A percentile compares a stretch with the other conserved stretches of the same genome.
Conservation (phyloP, 2,888 invertebrate genomes). For the Ormyrus thymus region DNA sequence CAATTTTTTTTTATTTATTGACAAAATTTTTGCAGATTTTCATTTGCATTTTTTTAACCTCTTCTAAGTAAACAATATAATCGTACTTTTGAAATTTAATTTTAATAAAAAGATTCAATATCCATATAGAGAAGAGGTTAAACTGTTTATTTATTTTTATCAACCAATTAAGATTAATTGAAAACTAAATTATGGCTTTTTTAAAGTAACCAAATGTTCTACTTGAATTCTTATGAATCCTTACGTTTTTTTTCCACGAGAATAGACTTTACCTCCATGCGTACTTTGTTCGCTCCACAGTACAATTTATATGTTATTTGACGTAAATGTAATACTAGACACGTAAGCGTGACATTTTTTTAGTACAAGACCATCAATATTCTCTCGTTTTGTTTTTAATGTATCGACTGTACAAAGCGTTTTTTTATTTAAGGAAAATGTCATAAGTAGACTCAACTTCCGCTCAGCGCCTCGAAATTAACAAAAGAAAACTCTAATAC, state of each 20-base stretch:
- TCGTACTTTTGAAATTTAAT: too few species aligned
- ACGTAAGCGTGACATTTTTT: slow-evolving; percentile 65
- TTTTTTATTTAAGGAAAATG: slow-evolving; percentile 45
- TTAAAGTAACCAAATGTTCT: slow-evolving; percentile 24
- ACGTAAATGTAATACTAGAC: slow-evolving; percentile 44
- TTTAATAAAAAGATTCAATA: too few species aligned
- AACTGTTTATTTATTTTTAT: too few species aligned
- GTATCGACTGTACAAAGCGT: slow-evolving; percentile 60
- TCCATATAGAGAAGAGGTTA: too few species aligned
- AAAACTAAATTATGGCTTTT: neutral
- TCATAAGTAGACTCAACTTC: slow-evolving; percentile 62
- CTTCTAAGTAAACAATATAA: too few species aligned
- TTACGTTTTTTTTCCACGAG: slow-evolving; percentile 13
- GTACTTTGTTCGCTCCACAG: slow-evolving; percentile 52
- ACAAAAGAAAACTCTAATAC: slow-evolving; percentile 60
- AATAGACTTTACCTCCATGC: slow-evolving; percentile 45
- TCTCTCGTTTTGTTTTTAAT: slow-evolving; percentile 26
- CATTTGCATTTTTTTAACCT: too few species aligned
- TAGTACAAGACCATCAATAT: slow-evolving; percentile 66
- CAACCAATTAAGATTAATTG: too few species aligned
- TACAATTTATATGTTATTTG: slow-evolving; percentile 48
- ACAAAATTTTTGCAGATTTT: too few species aligned
- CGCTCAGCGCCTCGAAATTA: slow-evolving; percentile 73
- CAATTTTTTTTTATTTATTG: too few species aligned
- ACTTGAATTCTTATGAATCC: slow-evolving; percentile 8